Conservation (phyloP, 2,797 vertebrate genomes). For the Argyrosomus regius region DNA sequence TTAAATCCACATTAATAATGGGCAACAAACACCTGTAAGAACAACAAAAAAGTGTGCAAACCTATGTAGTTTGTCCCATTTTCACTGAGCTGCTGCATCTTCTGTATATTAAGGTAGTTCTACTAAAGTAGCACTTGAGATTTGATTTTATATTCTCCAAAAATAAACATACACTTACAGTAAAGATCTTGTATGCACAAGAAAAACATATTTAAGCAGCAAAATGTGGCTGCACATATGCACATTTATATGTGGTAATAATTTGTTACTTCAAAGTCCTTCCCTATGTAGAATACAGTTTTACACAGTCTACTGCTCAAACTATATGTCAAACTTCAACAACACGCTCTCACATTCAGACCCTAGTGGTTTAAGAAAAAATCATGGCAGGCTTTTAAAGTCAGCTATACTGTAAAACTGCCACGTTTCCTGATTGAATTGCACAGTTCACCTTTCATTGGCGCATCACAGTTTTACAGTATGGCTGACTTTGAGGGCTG, state of each 20-base stretch:
- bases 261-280: not conserved
- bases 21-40: not conserved
- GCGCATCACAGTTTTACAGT: slow-evolving; percentile 31
- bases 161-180: not conserved
- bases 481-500: slow-evolving; percentile 11
- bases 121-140: not conserved
- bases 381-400: slow-evolving; percentile 13
- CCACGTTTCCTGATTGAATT: slow-evolving; percentile 19
- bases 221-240: not conserved
- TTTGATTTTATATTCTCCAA: not conserved
- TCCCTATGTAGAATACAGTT: not conserved
- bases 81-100: not conserved
- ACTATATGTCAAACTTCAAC: slow-evolving; percentile 2
- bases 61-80: not conserved
- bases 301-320: not conserved
- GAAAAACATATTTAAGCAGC: not conserved
- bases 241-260: not conserved
- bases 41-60: not conserved
- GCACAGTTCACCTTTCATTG: slow-evolving; percentile 25
- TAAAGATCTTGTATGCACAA: not conserved
- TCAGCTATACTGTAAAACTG: slow-evolving; percentile 11
- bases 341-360: slow-evolving; percentile 3
- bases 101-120: not conserved
- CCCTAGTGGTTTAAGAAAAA: slow-evolving; percentile 4
- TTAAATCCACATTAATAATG: not conserved